These are phyloP conservation scores for Dendrolimus kikuchii DNA, from an alignment of 1,140 invertebrate species.

Conservation along the genomic window DNA sequence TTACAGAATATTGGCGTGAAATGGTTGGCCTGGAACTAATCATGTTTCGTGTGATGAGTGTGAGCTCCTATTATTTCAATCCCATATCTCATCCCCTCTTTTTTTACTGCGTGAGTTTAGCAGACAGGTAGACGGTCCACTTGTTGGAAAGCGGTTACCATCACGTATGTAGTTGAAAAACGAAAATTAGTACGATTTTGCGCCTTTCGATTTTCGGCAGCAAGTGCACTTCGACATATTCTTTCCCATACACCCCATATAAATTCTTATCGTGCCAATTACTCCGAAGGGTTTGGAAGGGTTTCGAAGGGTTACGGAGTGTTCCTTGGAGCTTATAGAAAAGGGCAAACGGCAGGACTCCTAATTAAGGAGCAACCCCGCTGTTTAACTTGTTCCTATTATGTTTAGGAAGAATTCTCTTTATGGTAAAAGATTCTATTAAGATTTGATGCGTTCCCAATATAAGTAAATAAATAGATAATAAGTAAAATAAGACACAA, in stretches of 20 bases:
- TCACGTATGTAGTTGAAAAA: too few species aligned
- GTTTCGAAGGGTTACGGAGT: conserved; percentile 5
- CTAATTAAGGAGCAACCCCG: conserved; percentile 59
- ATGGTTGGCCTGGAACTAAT: too few species aligned
- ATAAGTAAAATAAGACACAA: too few species aligned
- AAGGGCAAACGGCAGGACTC: conserved; percentile 59
- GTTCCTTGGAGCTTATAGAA: conserved; percentile 39
- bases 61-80: too few species aligned
- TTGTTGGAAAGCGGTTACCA: too few species aligned
- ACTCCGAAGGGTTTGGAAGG: conserved; percentile 38
- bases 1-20: too few species aligned
- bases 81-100: too few species aligned
- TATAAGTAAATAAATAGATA: too few species aligned
- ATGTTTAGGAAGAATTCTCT: neutral
- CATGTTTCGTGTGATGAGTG: too few species aligned
- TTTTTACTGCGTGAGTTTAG: too few species aligned
- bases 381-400: conserved; percentile 16
- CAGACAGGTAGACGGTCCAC: too few species aligned
- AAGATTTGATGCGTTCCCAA: too few species aligned
- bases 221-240: conserved; percentile 41
- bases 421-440: neutral
- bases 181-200: neutral
- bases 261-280: conserved; percentile 68
- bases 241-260: conserved; percentile 55
- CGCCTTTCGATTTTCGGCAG: conserved; percentile 11